Base-by-base conservation (phyloP, 2,113 vertebrate species). In the Peucedramus taeniatus region DNA sequence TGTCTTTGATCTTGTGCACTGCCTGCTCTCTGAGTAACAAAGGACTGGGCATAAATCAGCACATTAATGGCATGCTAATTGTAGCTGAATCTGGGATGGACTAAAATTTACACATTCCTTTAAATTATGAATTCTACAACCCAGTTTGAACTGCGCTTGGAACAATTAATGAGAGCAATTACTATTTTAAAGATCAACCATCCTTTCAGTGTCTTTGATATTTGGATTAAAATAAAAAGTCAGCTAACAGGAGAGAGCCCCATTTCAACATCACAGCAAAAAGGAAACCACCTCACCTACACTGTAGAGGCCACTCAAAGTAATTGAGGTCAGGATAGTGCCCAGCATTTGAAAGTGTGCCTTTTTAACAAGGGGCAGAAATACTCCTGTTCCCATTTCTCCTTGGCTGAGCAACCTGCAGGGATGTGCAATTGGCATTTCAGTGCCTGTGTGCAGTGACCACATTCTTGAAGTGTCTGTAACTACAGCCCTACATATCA, bases 11-110 rank as follows among this genome's bases (percentile, higher is more conserved):
- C 75, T 70, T 5, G 3, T 40, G 91, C 82, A 40, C 23, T 50
- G 15, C 68, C 31, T 78, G 1, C 44, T 76, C 31, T 45, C 30
- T 45, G 45, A 88, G 70, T 45, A 93, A 76, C 59, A 49, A 44
- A 76, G 40, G 57, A 49, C 37, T 76, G 22, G 49, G 83, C 93
- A 94, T 90, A 94, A 94, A 96, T 94, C 71, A 93, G 71, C 88
- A 83, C 88, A 57, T 42, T 83, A 74, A 92, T 72, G 28, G n/a
- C 23, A 69, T 76, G 54, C 35, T 94, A 93, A 90, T 86, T 94
- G 45, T 45, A 69, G 26, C 66, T 83, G 71, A 84, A 84, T 63
- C 33, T 59, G 40, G 44, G 57, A n/a, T 53, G 39, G 70, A 63
- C 50, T 72, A 30, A 76, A 88, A 86, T 72, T 60, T 54, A 39